Conservation (phyloP, 1,140 invertebrate genomes). For the Rhopalosiphum maidis region DNA sequence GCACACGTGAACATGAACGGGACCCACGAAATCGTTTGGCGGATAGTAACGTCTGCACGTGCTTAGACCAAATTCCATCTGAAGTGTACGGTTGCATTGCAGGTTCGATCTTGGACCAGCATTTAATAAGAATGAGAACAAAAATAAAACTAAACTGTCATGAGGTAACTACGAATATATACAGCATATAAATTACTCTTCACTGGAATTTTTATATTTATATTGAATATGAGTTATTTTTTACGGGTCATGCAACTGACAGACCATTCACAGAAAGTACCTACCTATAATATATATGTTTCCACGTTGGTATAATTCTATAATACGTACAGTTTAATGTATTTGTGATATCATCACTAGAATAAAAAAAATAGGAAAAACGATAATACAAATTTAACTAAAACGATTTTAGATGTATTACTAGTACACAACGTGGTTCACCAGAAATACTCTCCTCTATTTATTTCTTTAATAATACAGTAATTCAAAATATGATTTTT, state of each 20-base stretch:
- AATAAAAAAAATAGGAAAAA: neutral
- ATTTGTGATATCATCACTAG: neutral
- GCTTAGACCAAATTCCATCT: neutral
- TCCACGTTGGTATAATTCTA: too few relatives aligned
- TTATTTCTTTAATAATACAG: too few relatives aligned
- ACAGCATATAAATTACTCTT: neutral
- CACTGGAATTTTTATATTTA: neutral
- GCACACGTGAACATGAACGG: neutral
- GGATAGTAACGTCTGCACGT: neutral
- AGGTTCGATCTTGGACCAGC: neutral
- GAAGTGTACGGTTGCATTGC: neutral
- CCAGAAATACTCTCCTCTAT: too few relatives aligned
- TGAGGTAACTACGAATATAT: neutral
- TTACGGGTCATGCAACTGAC: neutral
- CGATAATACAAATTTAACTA: neutral
- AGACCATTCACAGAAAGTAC: neutral
- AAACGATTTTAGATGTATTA: neutral
- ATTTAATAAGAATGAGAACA: neutral
- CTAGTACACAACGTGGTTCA: too few relatives aligned
- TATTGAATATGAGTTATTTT: neutral
- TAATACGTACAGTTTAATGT: too few relatives aligned
- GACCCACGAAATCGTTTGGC: neutral
- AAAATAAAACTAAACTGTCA: neutral
- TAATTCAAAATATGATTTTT: too few relatives aligned
- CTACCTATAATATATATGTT: too few relatives aligned